Base-by-base conservation (phyloP, 2,888 invertebrate genomes). In the Lycophotia porphyrea region DNA sequence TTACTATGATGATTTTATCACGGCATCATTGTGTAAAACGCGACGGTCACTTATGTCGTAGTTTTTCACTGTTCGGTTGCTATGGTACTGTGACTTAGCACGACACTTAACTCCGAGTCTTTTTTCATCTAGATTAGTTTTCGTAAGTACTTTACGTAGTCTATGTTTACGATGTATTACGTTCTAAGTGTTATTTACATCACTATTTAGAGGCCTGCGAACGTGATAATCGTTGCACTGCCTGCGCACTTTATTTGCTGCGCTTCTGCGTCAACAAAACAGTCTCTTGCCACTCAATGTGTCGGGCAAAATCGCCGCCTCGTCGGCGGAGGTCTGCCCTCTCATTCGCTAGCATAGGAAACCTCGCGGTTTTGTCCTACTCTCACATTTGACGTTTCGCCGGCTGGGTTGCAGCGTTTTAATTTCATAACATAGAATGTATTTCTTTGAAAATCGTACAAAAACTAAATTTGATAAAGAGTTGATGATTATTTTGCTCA, bases 181-280 rank as follows among this genome's bases (percentile, higher is more conserved):
- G 91, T 89, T 93, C 91, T 92, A 91, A 88, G 87, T 92, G 88
- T 92, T 96, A 96, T 96, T 95, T 96, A 95, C 95, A 95, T 94
- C 94, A 95, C 95, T 94, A 92, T 92, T 91, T 91, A 88, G 90
- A 85, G 94, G 95, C 94, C 95, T 95, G 93, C 95, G 89, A 95
- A 95, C 94, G 93, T 91, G 89, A 91, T 93, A 94, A 94, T 95
- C 95, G 95, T 94, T 95, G 95, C 95, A 95, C 94, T 95, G 95
- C 95, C 95, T 95, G 95, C 96, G 96, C 96, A 95, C 93, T 94
- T 91, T 91, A 91, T 92, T 94, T 93, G 95, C 94, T 95, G 95
- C 95, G 96, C 94, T 93, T 95, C 93, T 95, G 94, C 94, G 95
- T 95, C 96, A 95, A 95, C 94, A 95, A 94, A 94, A 94, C 91